Evolutionary conservation across 2,797 vertebrate species (phyloP), one percentile per base, ranked within the genome.

Genomic region (Staurois parvus): DNA sequence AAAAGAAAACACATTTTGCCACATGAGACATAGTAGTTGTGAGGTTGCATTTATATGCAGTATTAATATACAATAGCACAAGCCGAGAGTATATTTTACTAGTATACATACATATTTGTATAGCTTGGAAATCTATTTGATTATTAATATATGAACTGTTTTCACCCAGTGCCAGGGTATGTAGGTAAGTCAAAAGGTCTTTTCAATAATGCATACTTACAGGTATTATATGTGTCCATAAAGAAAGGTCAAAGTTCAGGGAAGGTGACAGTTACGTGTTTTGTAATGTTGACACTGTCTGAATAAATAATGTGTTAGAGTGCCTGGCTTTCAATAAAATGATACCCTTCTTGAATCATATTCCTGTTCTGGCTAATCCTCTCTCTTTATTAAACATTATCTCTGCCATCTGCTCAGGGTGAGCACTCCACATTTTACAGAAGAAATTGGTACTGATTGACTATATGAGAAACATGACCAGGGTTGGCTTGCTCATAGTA

Each of bases 311-410:
- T 91, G 93, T 91, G 92, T 93, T 92, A 94, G 88, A 69, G 88
- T 89, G 90, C 88, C 92, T 91, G 93, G 91, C 90, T 90, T 91
- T 90, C 94, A 94, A 91, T 91, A 29, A 92, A 93, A 92, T 91
- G 81, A 91, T 90, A 91, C 89, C 85, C 89, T 93, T 78, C 56
- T 83, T 77, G 68, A 77, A 56, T 77, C 74, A 67, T 86, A 78
- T 86, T 86, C 91, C 91, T 91, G 89, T 90, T 88, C 89, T 87
- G 88, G 40, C 88, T 92, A 92, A 93, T 93, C 93, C 90, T 91
- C 92, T 92, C 90, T 92, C 91, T 94, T 94, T 93, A 95, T 92
- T 94, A 95, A 95, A 95, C 94, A 95, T 95, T 91, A 94, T 91
- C 89, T 90, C 91, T 89, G 90, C 94, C 94, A 94, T 95, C 95